These are phyloP conservation scores for Lithophane leautieri DNA, from an alignment of 2,888 invertebrate species.

Conservation along the genomic window DNA sequence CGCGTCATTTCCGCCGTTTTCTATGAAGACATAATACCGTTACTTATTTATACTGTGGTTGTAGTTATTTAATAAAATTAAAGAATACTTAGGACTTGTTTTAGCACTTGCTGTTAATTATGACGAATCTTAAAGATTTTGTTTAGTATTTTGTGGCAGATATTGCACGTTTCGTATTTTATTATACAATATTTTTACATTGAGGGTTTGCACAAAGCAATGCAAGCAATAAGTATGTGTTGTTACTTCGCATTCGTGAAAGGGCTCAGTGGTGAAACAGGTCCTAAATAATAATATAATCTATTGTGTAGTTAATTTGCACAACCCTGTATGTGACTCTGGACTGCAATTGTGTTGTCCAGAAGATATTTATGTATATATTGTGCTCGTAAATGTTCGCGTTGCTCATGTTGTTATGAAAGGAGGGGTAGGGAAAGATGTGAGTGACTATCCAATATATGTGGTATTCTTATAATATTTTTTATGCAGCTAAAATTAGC, in stretches of 20 bases:
- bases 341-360: constrained; percentile 44
- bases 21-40: no score
- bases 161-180: not conserved
- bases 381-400: constrained; percentile 54
- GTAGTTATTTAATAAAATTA: constrained; percentile 19
- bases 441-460: constrained; percentile 57
- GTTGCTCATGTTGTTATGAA: constrained; percentile 59
- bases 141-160: constrained; percentile 1
- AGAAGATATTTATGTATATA: constrained; percentile 54
- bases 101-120: not conserved
- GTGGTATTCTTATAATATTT: not conserved
- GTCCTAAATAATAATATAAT: not conserved
- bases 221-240: not conserved
- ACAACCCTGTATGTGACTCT: constrained; percentile 61
- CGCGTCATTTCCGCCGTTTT: no score
- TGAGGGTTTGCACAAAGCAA: not conserved
- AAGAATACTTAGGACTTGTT: constrained; percentile 6
- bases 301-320: constrained; percentile 47
- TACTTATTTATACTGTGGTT: not conserved
- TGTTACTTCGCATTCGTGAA: not conserved
- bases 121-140: not conserved
- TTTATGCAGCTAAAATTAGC: not conserved
- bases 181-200: constrained; percentile 12
- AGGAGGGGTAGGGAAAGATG: constrained; percentile 6
- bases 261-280: not conserved